A percentile compares a stretch with the other conserved stretches of the same genome.
Conservation (phyloP, 1,140 invertebrate genomes). For the Megathymus violae region DNA sequence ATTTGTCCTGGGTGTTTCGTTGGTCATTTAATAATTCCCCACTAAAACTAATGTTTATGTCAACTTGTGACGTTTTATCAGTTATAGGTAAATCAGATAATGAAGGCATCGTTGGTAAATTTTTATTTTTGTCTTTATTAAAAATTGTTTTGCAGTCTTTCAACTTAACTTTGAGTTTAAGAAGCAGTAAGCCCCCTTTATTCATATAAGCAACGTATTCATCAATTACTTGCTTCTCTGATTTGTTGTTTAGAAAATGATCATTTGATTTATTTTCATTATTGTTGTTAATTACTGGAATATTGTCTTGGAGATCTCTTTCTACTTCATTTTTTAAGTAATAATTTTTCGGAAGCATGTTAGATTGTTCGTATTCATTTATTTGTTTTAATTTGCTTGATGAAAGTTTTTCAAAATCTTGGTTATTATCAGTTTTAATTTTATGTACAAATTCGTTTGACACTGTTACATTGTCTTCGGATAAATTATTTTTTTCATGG, state of each 20-base stretch:
- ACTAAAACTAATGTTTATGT: constrained; percentile 41
- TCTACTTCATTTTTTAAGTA: too few species aligned
- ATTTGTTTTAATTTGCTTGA: too few species aligned
- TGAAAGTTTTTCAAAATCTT: too few species aligned
- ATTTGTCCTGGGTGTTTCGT: constrained; percentile 29
- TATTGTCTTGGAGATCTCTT: not conserved
- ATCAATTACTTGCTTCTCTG: constrained; percentile 10
- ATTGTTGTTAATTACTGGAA: not conserved
- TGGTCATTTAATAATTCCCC: constrained; percentile 31
- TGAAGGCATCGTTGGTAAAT: constrained; percentile 14
- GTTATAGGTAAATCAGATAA: constrained; percentile 32
- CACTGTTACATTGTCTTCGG: too few species aligned
- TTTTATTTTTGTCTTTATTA: constrained; percentile 20
- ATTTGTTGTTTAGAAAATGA: not conserved
- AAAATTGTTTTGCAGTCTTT: constrained; percentile 36
- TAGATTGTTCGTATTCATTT: not conserved
- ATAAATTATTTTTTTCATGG: too few species aligned
- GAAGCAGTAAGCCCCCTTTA: constrained; percentile 19
- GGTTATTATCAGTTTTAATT: too few species aligned
- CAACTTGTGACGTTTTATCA: constrained; percentile 48
- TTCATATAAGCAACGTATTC: constrained; percentile 21
- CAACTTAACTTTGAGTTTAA: constrained; percentile 58
- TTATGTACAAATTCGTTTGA: too few species aligned
- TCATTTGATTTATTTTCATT: not conserved
- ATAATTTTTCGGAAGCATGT: too few species aligned